Percentiles rank a stretch among this genome's conserved stretches.
These are phyloP conservation scores for Hydropsyche tenuis DNA, from an alignment of 1,140 invertebrate species.

Conservation along the genomic window DNA sequence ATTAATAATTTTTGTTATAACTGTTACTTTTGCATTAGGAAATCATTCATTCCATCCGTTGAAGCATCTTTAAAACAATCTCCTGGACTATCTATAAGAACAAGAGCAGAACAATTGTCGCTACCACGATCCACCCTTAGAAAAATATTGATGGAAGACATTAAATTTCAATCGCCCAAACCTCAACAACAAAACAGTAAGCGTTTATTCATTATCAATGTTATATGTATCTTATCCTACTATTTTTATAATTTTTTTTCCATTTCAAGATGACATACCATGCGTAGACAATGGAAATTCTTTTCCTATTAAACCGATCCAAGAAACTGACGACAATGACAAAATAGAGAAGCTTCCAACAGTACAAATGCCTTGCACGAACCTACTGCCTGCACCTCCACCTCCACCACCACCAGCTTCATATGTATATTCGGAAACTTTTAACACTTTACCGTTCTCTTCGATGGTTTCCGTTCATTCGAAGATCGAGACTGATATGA, in stretches of 20 bases:
- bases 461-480: slow-evolving; percentile 27
- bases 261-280: neutral
- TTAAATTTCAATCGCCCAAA: slow-evolving; percentile 19
- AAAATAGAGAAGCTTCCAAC: neutral
- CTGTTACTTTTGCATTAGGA: slow-evolving; percentile 33
- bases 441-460: slow-evolving; percentile 32
- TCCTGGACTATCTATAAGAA: slow-evolving; percentile 49
- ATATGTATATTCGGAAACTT: slow-evolving; percentile 32
- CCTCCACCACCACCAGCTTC: slow-evolving; percentile 33
- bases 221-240: neutral
- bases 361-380: slow-evolving; percentile 19
- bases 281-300: neutral
- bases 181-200: neutral
- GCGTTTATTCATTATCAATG: neutral
- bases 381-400: too few species aligned
- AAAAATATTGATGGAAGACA: slow-evolving; percentile 45
- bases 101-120: slow-evolving; percentile 50
- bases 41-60: slow-evolving; percentile 42
- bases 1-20: neutral
- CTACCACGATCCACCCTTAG: slow-evolving; percentile 50
- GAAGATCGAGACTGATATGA: slow-evolving; percentile 21
- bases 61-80: slow-evolving; percentile 44
- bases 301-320: neutral
- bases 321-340: slow-evolving; percentile 13
- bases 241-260: neutral